Evolutionary conservation across 2,888 invertebrate genomes (phyloP).

Genomic region (Archaeoteleia sp.): DNA sequence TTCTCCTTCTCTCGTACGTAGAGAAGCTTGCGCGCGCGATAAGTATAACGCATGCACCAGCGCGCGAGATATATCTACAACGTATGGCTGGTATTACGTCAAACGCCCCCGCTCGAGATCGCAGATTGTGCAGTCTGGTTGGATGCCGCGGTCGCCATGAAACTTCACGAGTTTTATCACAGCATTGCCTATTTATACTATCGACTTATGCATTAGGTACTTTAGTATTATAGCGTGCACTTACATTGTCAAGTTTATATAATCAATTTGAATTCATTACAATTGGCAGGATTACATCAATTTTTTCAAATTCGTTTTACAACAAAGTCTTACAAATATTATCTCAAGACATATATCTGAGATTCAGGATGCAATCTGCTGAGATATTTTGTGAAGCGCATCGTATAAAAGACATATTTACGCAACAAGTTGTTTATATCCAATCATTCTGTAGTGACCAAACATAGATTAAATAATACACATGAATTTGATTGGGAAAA

Average conservation of each 20-base stretch:
- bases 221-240: conserved; percentile 21
- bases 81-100: conserved; percentile 43
- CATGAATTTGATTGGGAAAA: too few relatives aligned
- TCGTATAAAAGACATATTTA: too few relatives aligned
- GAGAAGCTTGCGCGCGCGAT: conserved; percentile 37
- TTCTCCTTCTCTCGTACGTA: conserved; percentile 25
- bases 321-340: too few relatives aligned
- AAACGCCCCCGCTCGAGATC: conserved; percentile 46
- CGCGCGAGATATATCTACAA: conserved; percentile 42
- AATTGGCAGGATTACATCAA: conserved; percentile 17
- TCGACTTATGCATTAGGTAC: conserved; percentile 35
- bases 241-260: conserved; percentile 36
- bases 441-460: too few relatives aligned
- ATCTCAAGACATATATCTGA: too few relatives aligned
- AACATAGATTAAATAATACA: too few relatives aligned
- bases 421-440: too few relatives aligned
- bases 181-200: conserved; percentile 27
- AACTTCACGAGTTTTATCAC: conserved; percentile 38
- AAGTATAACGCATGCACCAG: conserved; percentile 51
- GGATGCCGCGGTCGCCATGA: conserved; percentile 22
- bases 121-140: conserved; percentile 32
- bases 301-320: too few relatives aligned
- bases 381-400: too few relatives aligned
- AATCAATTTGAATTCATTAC: conserved; percentile 9
- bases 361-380: too few relatives aligned